phyloP scores from a whole-genome alignment of 2,888 invertebrate genomes.

The Tenthredo scrophulariae region DNA sequence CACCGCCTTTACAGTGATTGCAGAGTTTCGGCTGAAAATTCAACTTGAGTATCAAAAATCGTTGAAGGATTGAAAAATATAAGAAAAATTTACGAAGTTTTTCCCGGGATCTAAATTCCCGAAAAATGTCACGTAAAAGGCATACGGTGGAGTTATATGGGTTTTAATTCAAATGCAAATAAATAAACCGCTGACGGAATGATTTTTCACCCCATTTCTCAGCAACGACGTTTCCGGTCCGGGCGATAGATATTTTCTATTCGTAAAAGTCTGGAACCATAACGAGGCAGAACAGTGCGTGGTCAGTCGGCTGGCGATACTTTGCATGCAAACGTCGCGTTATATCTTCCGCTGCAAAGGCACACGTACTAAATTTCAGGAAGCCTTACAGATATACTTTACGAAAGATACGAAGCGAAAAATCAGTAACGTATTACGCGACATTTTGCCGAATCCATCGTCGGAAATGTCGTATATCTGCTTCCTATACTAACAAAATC shows the following conservation, averaged over 20 bases:
- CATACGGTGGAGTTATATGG: not conserved
- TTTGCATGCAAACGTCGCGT: constrained; percentile 65
- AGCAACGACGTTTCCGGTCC: constrained; percentile 65
- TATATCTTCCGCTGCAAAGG: constrained; percentile 49
- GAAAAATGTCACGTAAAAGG: not conserved
- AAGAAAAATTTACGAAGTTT: too few species aligned
- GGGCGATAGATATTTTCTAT: constrained; percentile 61
- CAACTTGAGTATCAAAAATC: not conserved
- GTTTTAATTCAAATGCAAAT: constrained; percentile 16
- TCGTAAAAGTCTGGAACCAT: constrained; percentile 55
- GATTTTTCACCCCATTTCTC: constrained; percentile 69
- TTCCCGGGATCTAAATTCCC: not conserved
- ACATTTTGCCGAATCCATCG: constrained; percentile 24
- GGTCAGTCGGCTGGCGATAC: constrained; percentile 65
- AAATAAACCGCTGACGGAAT: constrained; percentile 42
- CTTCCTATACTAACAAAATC: not conserved
- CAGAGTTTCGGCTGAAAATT: constrained; percentile 7
- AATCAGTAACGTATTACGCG: constrained; percentile 31
- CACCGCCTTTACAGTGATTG: constrained; percentile 45
- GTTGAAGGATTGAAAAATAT: not conserved
- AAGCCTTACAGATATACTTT: constrained; percentile 44
- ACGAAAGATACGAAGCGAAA: constrained; percentile 30
- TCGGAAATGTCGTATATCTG: not conserved
- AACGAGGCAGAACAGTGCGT: constrained; percentile 55
- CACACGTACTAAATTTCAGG: constrained; percentile 48